Percentiles rank a stretch among this genome's conserved stretches.
Conservation (phyloP, 2,113 vertebrate species). For the Galbula dea region DNA sequence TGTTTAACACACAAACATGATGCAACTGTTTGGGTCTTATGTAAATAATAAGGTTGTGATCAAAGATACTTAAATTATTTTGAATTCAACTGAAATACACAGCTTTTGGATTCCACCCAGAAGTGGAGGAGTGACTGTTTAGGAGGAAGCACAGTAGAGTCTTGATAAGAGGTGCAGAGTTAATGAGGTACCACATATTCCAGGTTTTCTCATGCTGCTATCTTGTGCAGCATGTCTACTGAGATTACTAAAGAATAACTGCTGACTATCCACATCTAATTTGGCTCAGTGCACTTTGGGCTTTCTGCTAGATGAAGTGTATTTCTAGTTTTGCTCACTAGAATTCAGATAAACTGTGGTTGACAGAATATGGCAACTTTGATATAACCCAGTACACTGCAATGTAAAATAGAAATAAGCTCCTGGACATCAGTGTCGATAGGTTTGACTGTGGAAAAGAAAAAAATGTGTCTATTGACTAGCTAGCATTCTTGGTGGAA, state of each 20-base stretch:
- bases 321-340: constrained; percentile 18
- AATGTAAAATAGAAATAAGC: constrained; percentile 13
- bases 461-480: background rate
- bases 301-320: constrained; percentile 23
- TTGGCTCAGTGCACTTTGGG: background rate
- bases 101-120: background rate
- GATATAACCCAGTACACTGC: background rate
- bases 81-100: background rate
- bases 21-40: constrained; percentile 17
- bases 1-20: constrained; percentile 27
- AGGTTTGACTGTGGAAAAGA: background rate
- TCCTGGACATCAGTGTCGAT: background rate
- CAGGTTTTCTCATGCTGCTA: constrained; percentile 23
- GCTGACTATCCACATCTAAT: background rate
- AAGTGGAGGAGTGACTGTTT: constrained; percentile 14
- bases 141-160: background rate
- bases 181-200: constrained; percentile 21
- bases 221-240: constrained; percentile 9
- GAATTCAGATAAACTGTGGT: background rate
- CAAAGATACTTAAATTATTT: constrained; percentile 25
- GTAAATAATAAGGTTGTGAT: constrained; percentile 28
- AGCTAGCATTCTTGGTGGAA: background rate
- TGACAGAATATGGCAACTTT: constrained; percentile 19
- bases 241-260: constrained; percentile 17
- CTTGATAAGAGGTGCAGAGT: background rate